phyloP scores from a whole-genome alignment of 2,888 invertebrate species.

The Amblyjoppa proteus region DNA sequence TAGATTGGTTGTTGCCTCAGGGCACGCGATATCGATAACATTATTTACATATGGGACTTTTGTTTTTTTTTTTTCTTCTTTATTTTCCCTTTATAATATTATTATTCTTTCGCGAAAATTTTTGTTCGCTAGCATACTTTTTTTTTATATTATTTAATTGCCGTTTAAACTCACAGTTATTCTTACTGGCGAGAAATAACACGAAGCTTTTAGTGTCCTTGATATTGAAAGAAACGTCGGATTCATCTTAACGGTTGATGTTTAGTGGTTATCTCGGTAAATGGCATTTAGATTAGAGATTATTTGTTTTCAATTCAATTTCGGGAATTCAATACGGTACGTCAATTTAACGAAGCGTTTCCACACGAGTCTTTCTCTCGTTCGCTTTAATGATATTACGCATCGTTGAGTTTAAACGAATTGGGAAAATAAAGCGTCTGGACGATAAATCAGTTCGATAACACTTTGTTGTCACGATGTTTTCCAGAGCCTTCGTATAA shows the following conservation, averaged over 20 bases:
- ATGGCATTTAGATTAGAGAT: constrained; percentile 26
- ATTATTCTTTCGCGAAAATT: constrained; percentile 4
- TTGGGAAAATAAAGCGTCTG: constrained; percentile 36
- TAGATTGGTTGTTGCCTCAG: constrained; percentile 23
- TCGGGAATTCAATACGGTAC: constrained; percentile 25
- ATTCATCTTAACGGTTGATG: constrained; percentile 39
- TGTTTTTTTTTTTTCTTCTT: constrained; percentile 2
- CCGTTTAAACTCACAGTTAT: not conserved
- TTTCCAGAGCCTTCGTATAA: constrained; percentile 61
- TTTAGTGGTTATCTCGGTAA: constrained; percentile 10
- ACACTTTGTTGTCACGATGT: constrained; percentile 63
- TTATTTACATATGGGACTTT: constrained; percentile 40
- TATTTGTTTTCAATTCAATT: not conserved
- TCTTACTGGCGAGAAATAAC: constrained; percentile 3
- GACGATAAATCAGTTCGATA: constrained; percentile 55
- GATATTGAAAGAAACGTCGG: constrained; percentile 5
- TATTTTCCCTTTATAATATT: constrained; percentile 16
- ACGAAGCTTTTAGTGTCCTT: constrained; percentile 19
- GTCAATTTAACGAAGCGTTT: constrained; percentile 64
- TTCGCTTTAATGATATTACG: constrained; percentile 44
- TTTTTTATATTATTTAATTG: not conserved
- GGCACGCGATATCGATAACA: constrained; percentile 48
- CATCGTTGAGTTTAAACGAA: not conserved
- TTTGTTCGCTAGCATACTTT: constrained; percentile 4
- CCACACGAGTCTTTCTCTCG: constrained; percentile 40